phyloP scores from a whole-genome alignment of 23 tunicate species.

The Pegea sp. region DNA sequence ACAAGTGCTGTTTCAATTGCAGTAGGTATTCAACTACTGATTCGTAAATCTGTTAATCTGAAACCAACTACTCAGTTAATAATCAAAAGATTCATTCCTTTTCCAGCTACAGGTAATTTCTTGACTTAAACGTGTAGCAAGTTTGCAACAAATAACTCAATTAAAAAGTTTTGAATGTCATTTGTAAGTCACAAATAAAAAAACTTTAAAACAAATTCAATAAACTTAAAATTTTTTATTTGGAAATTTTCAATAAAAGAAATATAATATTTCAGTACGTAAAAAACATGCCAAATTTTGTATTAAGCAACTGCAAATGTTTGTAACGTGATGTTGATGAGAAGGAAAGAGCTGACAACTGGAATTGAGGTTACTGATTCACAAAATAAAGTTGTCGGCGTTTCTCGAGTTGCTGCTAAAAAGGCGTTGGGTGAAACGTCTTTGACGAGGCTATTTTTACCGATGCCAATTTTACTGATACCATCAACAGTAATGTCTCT shows the following conservation, averaged over 20 bases:
- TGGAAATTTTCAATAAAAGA: no score
- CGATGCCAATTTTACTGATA: conserved; percentile 60
- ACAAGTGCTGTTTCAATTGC: conserved; percentile 70
- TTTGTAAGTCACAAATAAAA: background rate
- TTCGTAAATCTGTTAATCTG: conserved; percentile 18
- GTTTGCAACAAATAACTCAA: background rate
- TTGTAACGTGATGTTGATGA: conserved; percentile 75
- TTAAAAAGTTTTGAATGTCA: background rate
- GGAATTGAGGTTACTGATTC: conserved; percentile 68
- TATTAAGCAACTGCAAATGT: conserved; percentile 56
- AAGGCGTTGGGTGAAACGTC: conserved; percentile 67
- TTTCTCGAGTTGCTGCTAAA: conserved; percentile 72
- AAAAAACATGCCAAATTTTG: background rate
- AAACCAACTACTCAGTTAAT: conserved; percentile 25
- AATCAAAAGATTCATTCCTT: conserved; percentile 53
- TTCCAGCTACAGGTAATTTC: conserved; percentile 64
- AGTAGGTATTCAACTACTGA: conserved; percentile 33
- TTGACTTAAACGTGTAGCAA: background rate
- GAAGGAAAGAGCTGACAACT: conserved; percentile 51
- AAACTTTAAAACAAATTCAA: no score
- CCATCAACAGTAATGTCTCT: conserved; percentile 63
- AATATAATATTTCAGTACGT: no score
- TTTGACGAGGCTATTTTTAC: conserved; percentile 56
- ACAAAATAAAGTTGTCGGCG: conserved; percentile 64
- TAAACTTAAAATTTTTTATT: no score